phyloP scores from a whole-genome alignment of 2,797 vertebrate genomes.

The Melanotaenia nigrans region DNA sequence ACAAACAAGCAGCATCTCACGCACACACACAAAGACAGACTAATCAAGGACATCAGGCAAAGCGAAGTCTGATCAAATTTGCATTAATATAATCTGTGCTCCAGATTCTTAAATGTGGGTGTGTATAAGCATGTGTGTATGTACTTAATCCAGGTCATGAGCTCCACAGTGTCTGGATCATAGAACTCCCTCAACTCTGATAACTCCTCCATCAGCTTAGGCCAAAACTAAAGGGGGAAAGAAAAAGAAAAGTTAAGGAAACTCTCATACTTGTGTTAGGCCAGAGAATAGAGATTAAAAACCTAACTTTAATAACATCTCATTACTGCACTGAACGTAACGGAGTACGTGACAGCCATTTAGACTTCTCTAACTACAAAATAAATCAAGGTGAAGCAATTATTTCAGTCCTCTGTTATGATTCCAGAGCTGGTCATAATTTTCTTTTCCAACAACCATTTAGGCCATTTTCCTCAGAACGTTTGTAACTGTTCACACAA shows the following conservation, averaged over 20 bases:
- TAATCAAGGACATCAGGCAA: conserved; percentile 59
- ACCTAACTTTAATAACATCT: conserved; percentile 13
- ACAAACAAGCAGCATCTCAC: conserved; percentile 26
- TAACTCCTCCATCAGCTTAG: conserved; percentile 92
- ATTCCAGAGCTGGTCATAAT: conserved; percentile 32
- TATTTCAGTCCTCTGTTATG: conserved; percentile 23
- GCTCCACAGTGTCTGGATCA: conserved; percentile 98
- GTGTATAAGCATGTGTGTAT: conserved; percentile 12
- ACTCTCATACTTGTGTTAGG: neutral
- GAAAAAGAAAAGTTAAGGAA: conserved; percentile 17
- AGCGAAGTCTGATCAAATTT: conserved; percentile 61
- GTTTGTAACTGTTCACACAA: conserved; percentile 1
- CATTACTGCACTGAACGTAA: conserved; percentile 18
- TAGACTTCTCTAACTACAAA: conserved; percentile 7
- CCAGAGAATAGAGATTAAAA: conserved; percentile 4
- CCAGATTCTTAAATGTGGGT: conserved; percentile 31
- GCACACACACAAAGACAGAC: conserved; percentile 15
- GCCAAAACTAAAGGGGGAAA: conserved; percentile 87
- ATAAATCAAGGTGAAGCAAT: conserved; percentile 22
- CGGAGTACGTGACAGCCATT: conserved; percentile 5
- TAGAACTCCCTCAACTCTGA: conserved; percentile 97
- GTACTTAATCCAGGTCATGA: conserved; percentile 99
- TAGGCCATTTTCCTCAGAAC: conserved; percentile 16
- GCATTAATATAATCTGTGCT: conserved; percentile 50
- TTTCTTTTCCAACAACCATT: conserved; percentile 29